Base-by-base conservation (phyloP, 2,888 invertebrate species). In the Thecocarcelia acutangulata region DNA sequence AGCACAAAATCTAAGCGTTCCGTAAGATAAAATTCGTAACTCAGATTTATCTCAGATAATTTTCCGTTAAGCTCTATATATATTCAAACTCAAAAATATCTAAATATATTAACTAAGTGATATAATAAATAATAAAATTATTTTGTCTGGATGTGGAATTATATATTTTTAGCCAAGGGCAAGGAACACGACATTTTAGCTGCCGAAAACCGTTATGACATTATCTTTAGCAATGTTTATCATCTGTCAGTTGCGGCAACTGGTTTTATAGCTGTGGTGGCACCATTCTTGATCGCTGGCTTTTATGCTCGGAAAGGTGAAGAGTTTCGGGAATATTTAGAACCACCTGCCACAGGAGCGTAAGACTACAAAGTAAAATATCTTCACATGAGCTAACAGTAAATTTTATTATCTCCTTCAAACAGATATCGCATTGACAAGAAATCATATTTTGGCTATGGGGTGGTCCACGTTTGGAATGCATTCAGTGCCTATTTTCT, bases 191-290 rank as follows among this genome's bases (percentile, higher is more conserved):
- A 2, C 0, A 76, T 81, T 11, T 19, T 84, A 15, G 63, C 24
- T 4, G 44, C 44, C 0, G 80, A 83, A 73, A 83, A 83, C 69
- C 73, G 56, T 9, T 74, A 77, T 4, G 83, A 83, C 58, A 52
- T 28, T 0, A 17, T 79, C 1, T 63, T 83, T n/a, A 70, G 61
- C 6, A 59, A n/a, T 1, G 44, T 52, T 12, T 84, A 81, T 21
- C 76, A 80, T 6, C 15, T 58, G 3, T 17, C 63, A 9, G 81
- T 79, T 0, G 15, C 48, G 4, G n/a, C 13, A 0, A 78, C 83
- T 8, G 83, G 70, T 2, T 9, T 54, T 13, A 0, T 70, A 1
- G 68, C 58, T 2, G 0, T 63, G 0, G 0, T 80, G 12, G 42
- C 64, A 1, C 83, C 84, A 9, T 5, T 82, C 8, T 6, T 75